phyloP scores from a whole-genome alignment of 2,113 vertebrate genomes.

The Plestiodon gilberti region DNA sequence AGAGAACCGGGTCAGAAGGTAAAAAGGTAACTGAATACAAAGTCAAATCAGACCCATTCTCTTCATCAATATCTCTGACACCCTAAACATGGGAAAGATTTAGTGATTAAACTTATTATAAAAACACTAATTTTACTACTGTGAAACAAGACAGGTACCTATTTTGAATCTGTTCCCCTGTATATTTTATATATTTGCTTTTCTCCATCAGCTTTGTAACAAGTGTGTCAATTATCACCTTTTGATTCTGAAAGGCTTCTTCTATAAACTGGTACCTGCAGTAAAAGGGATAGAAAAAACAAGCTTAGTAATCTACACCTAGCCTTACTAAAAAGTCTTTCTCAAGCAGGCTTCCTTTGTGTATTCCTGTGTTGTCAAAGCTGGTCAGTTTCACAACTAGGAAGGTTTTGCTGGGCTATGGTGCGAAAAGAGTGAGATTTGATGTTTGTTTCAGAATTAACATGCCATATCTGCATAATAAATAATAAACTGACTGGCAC shows the following conservation, averaged over 20 bases:
- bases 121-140: background rate
- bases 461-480: too few relatives aligned
- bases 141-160: slow-evolving; percentile 77
- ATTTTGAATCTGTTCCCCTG: slow-evolving; percentile 89
- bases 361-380: too few relatives aligned
- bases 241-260: slow-evolving; percentile 97
- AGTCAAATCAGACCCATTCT: too few relatives aligned
- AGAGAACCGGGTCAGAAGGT: too few relatives aligned
- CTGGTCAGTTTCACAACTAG: too few relatives aligned
- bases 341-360: too few relatives aligned
- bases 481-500: too few relatives aligned
- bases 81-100: background rate
- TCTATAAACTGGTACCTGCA: slow-evolving; percentile 97
- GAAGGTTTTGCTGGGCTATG: too few relatives aligned
- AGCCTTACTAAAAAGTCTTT: background rate
- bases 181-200: slow-evolving; percentile 91
- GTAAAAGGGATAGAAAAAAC: slow-evolving; percentile 17
- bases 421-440: too few relatives aligned
- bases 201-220: slow-evolving; percentile 96
- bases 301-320: background rate
- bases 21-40: too few relatives aligned
- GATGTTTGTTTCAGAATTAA: too few relatives aligned
- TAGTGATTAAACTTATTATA: background rate
- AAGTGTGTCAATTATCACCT: slow-evolving; percentile 93
- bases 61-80: too few relatives aligned